phyloP scores from a whole-genome alignment of 2,888 invertebrate species.

The Phlogophora meticulosa region DNA sequence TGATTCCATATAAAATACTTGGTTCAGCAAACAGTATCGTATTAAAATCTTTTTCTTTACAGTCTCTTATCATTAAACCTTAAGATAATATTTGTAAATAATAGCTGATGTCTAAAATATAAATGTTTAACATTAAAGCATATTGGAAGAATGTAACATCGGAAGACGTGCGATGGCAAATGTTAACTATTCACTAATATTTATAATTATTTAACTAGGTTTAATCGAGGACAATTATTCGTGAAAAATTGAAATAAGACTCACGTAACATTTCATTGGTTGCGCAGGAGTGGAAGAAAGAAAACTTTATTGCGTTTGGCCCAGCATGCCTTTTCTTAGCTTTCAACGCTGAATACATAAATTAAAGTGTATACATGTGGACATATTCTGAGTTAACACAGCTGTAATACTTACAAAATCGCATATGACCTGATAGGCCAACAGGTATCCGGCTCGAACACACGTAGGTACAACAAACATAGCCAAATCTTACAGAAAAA shows the following conservation, averaged over 20 bases:
- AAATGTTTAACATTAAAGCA: constrained; percentile 37
- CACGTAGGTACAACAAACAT: too few relatives aligned
- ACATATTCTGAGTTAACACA: too few relatives aligned
- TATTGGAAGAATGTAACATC: constrained; percentile 62
- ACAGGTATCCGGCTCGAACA: too few relatives aligned
- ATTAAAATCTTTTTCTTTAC: constrained; percentile 2
- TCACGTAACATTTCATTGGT: not conserved
- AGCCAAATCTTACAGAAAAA: too few relatives aligned
- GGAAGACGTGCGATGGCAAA: constrained; percentile 56
- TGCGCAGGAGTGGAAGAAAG: not conserved
- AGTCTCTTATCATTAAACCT: constrained; percentile 15
- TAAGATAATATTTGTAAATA: constrained; percentile 41
- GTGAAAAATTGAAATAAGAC: constrained; percentile 22
- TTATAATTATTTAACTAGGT: constrained; percentile 18
- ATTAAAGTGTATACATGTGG: too few relatives aligned
- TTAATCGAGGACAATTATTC: constrained; percentile 32
- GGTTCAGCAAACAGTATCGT: constrained; percentile 8
- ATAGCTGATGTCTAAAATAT: constrained; percentile 34
- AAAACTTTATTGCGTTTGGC: not conserved
- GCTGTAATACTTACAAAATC: not conserved
- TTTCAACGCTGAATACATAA: too few relatives aligned
- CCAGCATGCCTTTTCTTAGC: not conserved
- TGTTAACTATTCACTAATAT: constrained; percentile 13
- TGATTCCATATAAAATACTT: constrained; percentile 1
- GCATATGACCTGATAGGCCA: not conserved